Conservation (phyloP, 2,888 invertebrate species). For the Eilema caniola region DNA sequence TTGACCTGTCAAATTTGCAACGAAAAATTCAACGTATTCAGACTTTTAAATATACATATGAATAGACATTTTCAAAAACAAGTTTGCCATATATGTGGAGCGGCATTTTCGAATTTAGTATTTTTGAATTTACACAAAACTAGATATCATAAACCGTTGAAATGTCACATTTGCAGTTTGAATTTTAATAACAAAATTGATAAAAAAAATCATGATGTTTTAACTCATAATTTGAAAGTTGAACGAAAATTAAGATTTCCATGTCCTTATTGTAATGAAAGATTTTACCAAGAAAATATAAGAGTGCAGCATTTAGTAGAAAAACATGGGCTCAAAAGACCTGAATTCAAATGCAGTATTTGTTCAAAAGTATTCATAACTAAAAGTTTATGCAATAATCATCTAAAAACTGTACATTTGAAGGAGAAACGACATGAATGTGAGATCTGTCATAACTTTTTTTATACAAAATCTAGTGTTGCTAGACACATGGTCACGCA, state of each 20-base stretch:
- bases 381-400: conserved; percentile 72
- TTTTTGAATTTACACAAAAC: conserved; percentile 75
- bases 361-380: conserved; percentile 75
- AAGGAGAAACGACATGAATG: conserved; percentile 76
- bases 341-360: conserved; percentile 67
- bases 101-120: conserved; percentile 73
- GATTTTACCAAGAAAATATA: conserved; percentile 70
- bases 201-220: conserved; percentile 51
- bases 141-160: conserved; percentile 61
- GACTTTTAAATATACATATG: conserved; percentile 75
- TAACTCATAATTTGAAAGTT: conserved; percentile 45
- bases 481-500: conserved; percentile 72
- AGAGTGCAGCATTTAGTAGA: conserved; percentile 64
- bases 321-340: conserved; percentile 66
- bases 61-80: conserved; percentile 78
- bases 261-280: conserved; percentile 66
- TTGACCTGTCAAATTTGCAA: conserved; percentile 73
- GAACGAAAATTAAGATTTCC: conserved; percentile 69
- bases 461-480: conserved; percentile 76
- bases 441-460: conserved; percentile 70
- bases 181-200: conserved; percentile 56
- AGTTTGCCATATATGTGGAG: conserved; percentile 77
- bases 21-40: conserved; percentile 65
- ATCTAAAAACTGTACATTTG: conserved; percentile 74
- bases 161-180: conserved; percentile 64